Evolutionary conservation across 2,888 invertebrate species (phyloP).

Genomic region (Netelia fuscicornis): DNA sequence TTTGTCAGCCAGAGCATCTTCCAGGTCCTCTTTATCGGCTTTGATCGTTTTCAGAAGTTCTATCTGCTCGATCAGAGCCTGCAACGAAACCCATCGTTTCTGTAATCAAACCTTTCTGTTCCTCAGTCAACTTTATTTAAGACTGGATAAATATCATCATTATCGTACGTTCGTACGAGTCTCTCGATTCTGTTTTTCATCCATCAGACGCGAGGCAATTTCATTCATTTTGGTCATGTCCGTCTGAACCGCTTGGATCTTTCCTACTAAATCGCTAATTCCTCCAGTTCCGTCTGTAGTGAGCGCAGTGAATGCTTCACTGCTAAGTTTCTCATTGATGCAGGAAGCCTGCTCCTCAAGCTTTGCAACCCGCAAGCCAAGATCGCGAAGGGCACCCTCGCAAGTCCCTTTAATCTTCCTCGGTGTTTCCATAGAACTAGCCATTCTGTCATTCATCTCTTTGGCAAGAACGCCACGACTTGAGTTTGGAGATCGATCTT

Average conservation of each 20-base stretch:
- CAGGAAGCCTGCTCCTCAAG: constrained; percentile 81
- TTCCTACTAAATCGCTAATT: constrained; percentile 82
- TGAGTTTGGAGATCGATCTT: constrained; percentile 11
- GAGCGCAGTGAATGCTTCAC: constrained; percentile 28
- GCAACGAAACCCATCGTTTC: background rate
- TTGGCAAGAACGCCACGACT: constrained; percentile 1
- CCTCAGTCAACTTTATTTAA: background rate
- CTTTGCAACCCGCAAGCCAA: constrained; percentile 68
- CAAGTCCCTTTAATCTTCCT: constrained; percentile 35
- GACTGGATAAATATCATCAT: background rate
- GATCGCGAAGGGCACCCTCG: constrained; percentile 35
- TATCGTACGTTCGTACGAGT: constrained; percentile 86
- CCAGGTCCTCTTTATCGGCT: constrained; percentile 90
- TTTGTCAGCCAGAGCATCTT: constrained; percentile 91
- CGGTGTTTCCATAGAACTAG: constrained; percentile 22
- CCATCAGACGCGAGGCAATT: constrained; percentile 84
- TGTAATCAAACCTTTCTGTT: constrained; percentile 12
- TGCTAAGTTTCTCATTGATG: constrained; percentile 48
- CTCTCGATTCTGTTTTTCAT: constrained; percentile 87
- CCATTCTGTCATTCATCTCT: background rate
- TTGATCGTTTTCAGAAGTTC: constrained; percentile 89
- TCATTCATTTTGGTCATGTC: constrained; percentile 84
- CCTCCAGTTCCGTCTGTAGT: constrained; percentile 54
- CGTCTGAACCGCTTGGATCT: constrained; percentile 82
- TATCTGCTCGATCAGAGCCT: constrained; percentile 89